phyloP scores from a whole-genome alignment of 2,888 invertebrate genomes.

The Tipula lateralis region DNA sequence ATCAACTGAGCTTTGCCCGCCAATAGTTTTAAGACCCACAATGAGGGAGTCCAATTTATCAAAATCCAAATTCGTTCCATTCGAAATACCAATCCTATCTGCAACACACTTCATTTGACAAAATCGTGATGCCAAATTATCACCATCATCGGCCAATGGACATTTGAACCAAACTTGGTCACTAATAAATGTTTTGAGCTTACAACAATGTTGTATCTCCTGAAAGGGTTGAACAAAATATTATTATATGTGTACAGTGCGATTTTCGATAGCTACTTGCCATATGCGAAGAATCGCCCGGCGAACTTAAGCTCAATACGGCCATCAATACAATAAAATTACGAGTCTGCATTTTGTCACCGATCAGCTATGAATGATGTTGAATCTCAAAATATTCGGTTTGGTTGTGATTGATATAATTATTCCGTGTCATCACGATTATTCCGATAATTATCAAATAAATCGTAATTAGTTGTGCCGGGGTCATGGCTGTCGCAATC shows the following conservation, averaged over 20 bases:
- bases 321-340: neutral
- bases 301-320: neutral
- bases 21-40: neutral
- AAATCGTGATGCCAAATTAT: neutral
- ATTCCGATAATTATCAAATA: neutral
- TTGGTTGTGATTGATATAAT: too few relatives aligned
- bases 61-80: neutral
- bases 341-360: neutral
- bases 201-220: neutral
- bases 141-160: neutral
- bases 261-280: neutral
- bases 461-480: neutral
- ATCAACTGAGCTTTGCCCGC: neutral
- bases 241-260: neutral
- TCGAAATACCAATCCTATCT: neutral
- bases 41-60: neutral
- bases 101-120: neutral
- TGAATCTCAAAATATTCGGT: too few relatives aligned
- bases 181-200: neutral
- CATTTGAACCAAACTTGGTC: neutral
- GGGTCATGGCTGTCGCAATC: neutral
- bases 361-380: neutral
- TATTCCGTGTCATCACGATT: too few relatives aligned
- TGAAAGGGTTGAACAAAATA: neutral
- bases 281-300: neutral